Evolutionary conservation across 2,888 invertebrate genomes (phyloP).

Genomic region (Plebejus argus): DNA sequence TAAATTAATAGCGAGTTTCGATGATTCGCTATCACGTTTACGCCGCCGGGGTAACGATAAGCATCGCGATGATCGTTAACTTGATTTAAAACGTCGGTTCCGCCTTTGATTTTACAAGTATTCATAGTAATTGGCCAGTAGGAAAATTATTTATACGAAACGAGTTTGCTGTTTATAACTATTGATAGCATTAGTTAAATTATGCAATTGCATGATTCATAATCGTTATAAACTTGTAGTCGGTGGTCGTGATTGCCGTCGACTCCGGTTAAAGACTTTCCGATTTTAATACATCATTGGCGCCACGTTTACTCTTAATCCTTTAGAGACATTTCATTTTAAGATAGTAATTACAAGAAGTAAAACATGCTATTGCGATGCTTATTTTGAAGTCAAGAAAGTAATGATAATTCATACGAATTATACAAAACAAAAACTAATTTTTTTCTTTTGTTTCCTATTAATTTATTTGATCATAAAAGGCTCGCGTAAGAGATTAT

Average conservation of each 20-base stretch:
- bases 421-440: neutral
- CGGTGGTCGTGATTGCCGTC: neutral
- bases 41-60: conserved; percentile 68
- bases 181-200: conserved; percentile 15
- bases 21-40: conserved; percentile 61
- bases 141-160: conserved; percentile 26
- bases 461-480: neutral
- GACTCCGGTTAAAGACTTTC: conserved; percentile 11
- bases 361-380: neutral
- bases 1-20: conserved; percentile 67
- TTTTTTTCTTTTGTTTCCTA: neutral
- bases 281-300: neutral
- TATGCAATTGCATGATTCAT: conserved; percentile 24
- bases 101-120: conserved; percentile 45
- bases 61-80: conserved; percentile 55
- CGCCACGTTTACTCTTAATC: neutral
- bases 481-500: neutral
- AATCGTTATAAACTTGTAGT: conserved; percentile 23
- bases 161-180: neutral
- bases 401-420: neutral
- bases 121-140: conserved; percentile 39
- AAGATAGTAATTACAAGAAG: neutral
- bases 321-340: neutral
- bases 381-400: neutral
- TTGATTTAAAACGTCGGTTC: conserved; percentile 60